A percentile compares a stretch with the other conserved stretches of the same genome.
Evolutionary conservation across 2,113 vertebrate species (phyloP).

Genomic region (Phycodurus eques): DNA sequence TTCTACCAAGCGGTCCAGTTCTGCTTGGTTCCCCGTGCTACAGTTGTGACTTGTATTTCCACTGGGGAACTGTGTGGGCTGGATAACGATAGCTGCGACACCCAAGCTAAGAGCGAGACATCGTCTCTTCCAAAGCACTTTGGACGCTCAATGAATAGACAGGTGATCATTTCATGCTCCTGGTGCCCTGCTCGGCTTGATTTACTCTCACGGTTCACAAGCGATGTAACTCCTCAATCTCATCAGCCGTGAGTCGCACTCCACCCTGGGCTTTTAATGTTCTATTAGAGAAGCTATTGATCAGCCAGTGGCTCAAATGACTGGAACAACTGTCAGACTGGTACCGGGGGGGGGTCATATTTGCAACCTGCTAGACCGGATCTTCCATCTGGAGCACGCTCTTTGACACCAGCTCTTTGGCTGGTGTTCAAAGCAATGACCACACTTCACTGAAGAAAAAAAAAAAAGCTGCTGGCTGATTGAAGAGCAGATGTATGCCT

Average conservation of each 20-base stretch:
- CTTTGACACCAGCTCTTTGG: conserved; percentile 19
- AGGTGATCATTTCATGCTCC: conserved; percentile 41
- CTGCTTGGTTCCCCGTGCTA: not conserved
- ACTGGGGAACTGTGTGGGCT: not conserved
- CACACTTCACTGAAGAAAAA: not conserved
- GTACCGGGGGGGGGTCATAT: conserved; percentile 49
- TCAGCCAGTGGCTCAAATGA: conserved; percentile 58
- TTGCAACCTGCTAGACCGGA: conserved; percentile 9
- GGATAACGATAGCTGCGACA: not conserved
- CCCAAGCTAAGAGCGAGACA: not conserved
- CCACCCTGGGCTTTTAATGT: conserved; percentile 56
- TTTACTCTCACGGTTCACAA: conserved; percentile 27
- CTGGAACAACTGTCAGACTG: conserved; percentile 57
- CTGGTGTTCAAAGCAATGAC: conserved; percentile 16
- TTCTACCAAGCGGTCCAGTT: not conserved
- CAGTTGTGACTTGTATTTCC: not conserved
- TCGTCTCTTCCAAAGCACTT: not conserved
- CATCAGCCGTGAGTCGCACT: conserved; percentile 50
- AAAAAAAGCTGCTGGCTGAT: conserved; percentile 36
- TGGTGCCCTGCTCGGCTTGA: not conserved
- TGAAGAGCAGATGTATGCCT: conserved; percentile 24
- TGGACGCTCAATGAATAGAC: not conserved
- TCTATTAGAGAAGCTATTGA: conserved; percentile 67
- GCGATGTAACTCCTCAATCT: conserved; percentile 46
- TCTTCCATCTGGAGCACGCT: conserved; percentile 35